Conservation (phyloP, 2,113 vertebrate genomes). For the Festucalex cinctus region DNA sequence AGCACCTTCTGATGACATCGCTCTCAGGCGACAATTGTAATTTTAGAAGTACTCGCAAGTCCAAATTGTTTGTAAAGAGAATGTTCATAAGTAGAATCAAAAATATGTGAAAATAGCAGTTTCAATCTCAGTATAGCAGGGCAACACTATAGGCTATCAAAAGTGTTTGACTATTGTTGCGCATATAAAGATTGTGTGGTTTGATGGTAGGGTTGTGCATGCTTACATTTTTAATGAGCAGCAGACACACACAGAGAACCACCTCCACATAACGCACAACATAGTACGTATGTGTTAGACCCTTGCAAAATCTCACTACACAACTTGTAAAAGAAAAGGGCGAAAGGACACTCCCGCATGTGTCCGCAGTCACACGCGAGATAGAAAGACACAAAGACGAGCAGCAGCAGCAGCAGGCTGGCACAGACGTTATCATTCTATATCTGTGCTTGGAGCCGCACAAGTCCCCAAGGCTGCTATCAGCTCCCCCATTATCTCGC, state of each 20-base stretch:
- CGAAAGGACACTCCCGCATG: conserved; percentile 9
- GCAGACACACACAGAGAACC: conserved; percentile 5
- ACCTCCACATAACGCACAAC: conserved; percentile 9
- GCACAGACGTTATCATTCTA: conserved; percentile 88
- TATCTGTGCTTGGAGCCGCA: conserved; percentile 87
- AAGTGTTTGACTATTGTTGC: conserved; percentile 27
- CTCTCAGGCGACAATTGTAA: too few relatives aligned
- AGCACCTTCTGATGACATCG: too few relatives aligned
- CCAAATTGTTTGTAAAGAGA: too few relatives aligned
- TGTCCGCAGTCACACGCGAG: conserved; percentile 8
- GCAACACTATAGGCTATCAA: neutral
- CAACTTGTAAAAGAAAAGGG: neutral
- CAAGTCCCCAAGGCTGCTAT: conserved; percentile 95
- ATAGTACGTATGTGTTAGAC: neutral
- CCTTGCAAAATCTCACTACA: neutral
- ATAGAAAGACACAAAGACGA: conserved; percentile 17
- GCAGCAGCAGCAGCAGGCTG: conserved; percentile 58
- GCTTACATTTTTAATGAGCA: conserved; percentile 45
- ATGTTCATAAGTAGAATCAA: too few relatives aligned
- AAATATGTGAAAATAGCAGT: neutral
- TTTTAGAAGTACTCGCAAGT: too few relatives aligned
- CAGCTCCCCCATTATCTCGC: conserved; percentile 93
- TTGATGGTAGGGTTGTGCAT: conserved; percentile 59
- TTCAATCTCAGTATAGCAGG: neutral
- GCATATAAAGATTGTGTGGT: conserved; percentile 67